phyloP scores from a whole-genome alignment of 2,888 invertebrate genomes.

The Agonopterix alstromeriana region DNA sequence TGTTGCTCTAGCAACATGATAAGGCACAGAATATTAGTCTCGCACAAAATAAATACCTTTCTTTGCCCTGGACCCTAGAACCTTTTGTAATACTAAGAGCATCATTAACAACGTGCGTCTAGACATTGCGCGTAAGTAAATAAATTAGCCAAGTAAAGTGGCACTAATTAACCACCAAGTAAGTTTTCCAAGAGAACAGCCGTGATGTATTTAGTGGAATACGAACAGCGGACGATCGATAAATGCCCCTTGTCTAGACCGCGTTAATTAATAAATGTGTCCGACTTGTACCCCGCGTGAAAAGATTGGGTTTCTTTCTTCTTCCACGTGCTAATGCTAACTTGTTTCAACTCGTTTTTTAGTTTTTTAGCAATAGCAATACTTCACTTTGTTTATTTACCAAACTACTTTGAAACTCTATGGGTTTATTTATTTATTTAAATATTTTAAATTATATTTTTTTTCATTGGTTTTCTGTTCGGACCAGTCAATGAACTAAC shows the following conservation, averaged over 20 bases:
- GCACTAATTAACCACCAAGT: slow-evolving; percentile 49
- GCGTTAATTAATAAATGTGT: slow-evolving; percentile 44
- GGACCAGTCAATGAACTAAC: neutral
- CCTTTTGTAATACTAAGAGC: too few species aligned
- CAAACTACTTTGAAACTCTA: too few species aligned
- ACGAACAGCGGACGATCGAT: slow-evolving; percentile 27
- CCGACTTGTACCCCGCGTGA: slow-evolving; percentile 27
- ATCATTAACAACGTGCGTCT: neutral
- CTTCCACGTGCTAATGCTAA: neutral
- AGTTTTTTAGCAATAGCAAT: too few species aligned
- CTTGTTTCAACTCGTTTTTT: neutral
- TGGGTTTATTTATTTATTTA: too few species aligned
- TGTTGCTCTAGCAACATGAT: too few species aligned
- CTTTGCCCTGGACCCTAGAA: too few species aligned
- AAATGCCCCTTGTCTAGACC: slow-evolving; percentile 34
- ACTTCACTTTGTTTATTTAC: too few species aligned
- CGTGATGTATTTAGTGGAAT: slow-evolving; percentile 30
- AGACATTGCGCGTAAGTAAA: slow-evolving; percentile 20
- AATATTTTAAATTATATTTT: too few species aligned
- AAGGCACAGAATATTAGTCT: too few species aligned
- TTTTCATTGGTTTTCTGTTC: too few species aligned
- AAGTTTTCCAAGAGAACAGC: slow-evolving; percentile 40
- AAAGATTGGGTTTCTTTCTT: slow-evolving; percentile 16
- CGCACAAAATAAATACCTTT: too few species aligned
- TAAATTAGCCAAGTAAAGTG: slow-evolving; percentile 55